A percentile compares a stretch with the other conserved stretches of the same genome.
These are phyloP conservation scores for Aethes cnicana DNA, from an alignment of 2,888 invertebrate species.

Conservation along the genomic window DNA sequence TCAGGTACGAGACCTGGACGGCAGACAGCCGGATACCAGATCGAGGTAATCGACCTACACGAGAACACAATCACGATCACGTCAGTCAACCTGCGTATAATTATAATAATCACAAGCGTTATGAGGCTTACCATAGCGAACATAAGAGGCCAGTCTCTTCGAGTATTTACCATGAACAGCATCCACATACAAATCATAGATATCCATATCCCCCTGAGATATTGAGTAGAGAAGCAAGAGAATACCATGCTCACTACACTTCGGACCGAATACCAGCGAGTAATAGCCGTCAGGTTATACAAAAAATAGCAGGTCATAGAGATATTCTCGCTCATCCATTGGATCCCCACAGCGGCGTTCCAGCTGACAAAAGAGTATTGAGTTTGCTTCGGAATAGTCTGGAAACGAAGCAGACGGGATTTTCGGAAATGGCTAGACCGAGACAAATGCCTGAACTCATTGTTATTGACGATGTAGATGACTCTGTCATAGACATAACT, in stretches of 20 bases:
- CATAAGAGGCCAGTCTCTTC: slow-evolving; percentile 57
- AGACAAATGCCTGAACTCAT: slow-evolving; percentile 75
- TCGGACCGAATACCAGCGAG: slow-evolving; percentile 56
- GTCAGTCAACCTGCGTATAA: slow-evolving; percentile 74
- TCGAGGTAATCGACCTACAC: slow-evolving; percentile 58
- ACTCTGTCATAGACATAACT: slow-evolving; percentile 74
- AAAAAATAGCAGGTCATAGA: slow-evolving; percentile 68
- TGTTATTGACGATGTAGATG: slow-evolving; percentile 75
- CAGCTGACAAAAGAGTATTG: slow-evolving; percentile 87
- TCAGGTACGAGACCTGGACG: slow-evolving; percentile 73
- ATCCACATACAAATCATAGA: slow-evolving; percentile 53
- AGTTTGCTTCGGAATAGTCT: slow-evolving; percentile 87
- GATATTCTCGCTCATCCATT: slow-evolving; percentile 59
- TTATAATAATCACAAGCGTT: slow-evolving; percentile 70
- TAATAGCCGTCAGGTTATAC: slow-evolving; percentile 64
- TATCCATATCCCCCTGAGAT: slow-evolving; percentile 60
- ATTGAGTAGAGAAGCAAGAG: slow-evolving; percentile 55
- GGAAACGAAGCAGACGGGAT: slow-evolving; percentile 84
- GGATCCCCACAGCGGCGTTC: slow-evolving; percentile 65
- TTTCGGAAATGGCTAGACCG: slow-evolving; percentile 78
- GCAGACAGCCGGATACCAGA: slow-evolving; percentile 69
- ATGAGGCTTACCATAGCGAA: slow-evolving; percentile 71
- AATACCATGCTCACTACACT: slow-evolving; percentile 61
- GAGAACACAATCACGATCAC: slow-evolving; percentile 70
- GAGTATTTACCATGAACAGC: slow-evolving; percentile 59